Base-by-base conservation (phyloP, 2,888 invertebrate species). In the Zygogramma bicolorata region DNA sequence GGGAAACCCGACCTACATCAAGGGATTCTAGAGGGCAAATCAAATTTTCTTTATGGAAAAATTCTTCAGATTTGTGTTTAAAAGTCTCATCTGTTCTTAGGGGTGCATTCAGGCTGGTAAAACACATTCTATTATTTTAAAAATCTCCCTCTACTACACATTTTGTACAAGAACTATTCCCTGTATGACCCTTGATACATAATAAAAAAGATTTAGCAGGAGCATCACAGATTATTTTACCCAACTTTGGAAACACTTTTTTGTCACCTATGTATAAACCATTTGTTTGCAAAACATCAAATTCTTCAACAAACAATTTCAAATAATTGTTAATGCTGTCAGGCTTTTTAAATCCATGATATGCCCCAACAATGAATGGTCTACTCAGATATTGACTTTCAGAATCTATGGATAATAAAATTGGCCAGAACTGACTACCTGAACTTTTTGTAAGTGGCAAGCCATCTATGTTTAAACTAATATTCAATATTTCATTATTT, bases 291-390 rank as follows among this genome's bases (percentile, higher is more conserved):
- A 57, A 25, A 57, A 18, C 25, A 57, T 57, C 20, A 57, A 57
- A 57, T 57, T 20, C 57, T 25, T 25, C 57, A 57, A 57, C 57
- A 20, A 57, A 57, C 57, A 57, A 20, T 22, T 25, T 57, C 34
- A 61, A 20, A 20, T 18, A 61, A 31, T 34, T 34, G 18, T 18
- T 31, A 6, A 61, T 61, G 40, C n/a, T n/a, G n/a, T n/a, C n/a
- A n/a, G n/a, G n/a, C n/a, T n/a, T n/a, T n/a, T n/a, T n/a, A n/a
- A n/a, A n/a, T n/a, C n/a, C n/a, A n/a, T n/a, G n/a, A n/a, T n/a
- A n/a, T n/a, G n/a, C n/a, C n/a, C n/a, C n/a, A 34, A 34, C 61
- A 38, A 61, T 61, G 38, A 61, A 61, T 61, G 61, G 61, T 61
- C 61, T 61, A 61, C 61, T 61, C 61, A 61, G 38, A 61, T 53